Conservation (phyloP, 2,888 invertebrate genomes). For the Aphodius sticticus region DNA sequence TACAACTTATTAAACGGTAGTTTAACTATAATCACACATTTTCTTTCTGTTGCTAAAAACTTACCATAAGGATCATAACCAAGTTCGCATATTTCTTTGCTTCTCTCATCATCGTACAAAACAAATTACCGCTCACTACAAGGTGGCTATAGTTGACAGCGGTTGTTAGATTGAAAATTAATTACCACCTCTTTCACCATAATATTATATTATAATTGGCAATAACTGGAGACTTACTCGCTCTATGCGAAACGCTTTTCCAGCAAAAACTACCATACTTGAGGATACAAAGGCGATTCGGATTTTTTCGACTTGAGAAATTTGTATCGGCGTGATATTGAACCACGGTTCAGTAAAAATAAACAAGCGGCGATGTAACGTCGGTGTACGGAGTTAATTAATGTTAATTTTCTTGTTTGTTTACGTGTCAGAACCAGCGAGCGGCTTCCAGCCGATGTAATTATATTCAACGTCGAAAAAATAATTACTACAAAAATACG, state of each 20-base stretch:
- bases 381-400: constrained; percentile 19
- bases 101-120: background rate
- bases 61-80: background rate
- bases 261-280: background rate
- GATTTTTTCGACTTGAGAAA: background rate
- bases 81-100: background rate
- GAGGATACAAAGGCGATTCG: background rate
- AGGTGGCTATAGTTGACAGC: background rate
- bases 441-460: background rate
- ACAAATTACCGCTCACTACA: background rate
- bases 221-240: background rate
- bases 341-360: background rate
- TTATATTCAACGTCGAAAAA: background rate
- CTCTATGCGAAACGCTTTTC: background rate
- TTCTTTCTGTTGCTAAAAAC: background rate
- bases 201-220: background rate
- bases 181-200: background rate
- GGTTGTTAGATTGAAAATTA: background rate
- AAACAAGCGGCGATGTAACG: background rate
- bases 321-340: constrained; percentile 4
- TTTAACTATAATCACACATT: background rate
- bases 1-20: too few relatives aligned
- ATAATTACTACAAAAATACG: background rate
- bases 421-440: constrained; percentile 18
- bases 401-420: constrained; percentile 24